These are phyloP conservation scores for Forbesichthys agassizii DNA, from an alignment of 2,113 vertebrate genomes.

Conservation along the genomic window DNA sequence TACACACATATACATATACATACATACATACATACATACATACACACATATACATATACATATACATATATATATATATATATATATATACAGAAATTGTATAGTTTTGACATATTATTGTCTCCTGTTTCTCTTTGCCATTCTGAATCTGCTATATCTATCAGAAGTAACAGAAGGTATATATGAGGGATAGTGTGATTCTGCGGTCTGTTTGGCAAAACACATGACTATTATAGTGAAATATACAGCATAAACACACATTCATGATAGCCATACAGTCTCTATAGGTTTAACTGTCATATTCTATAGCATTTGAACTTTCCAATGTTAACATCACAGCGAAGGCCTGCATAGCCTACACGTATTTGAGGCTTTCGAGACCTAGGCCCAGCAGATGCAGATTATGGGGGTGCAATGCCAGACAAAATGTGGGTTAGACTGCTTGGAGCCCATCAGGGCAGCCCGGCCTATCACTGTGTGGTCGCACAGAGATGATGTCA, in stretches of 20 bases:
- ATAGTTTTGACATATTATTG: constrained; percentile 41
- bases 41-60: no score
- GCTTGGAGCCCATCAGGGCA: constrained; percentile 60
- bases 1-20: no score
- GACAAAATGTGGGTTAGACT: constrained; percentile 71
- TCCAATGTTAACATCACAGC: constrained; percentile 49
- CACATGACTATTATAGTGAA: constrained; percentile 36
- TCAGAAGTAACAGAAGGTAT: constrained; percentile 50
- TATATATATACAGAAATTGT: constrained; percentile 36
- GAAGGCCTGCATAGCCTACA: constrained; percentile 30
- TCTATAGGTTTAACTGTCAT: constrained; percentile 33
- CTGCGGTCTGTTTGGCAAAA: constrained; percentile 30
- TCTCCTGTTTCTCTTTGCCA: constrained; percentile 71
- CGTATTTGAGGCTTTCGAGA: constrained; percentile 69
- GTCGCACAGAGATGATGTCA: constrained; percentile 66
- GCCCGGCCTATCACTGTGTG: constrained; percentile 56
- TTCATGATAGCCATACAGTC: neutral
- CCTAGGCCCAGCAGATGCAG: constrained; percentile 54
- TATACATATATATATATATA: no score
- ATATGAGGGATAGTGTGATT: constrained; percentile 38
- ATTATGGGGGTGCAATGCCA: constrained; percentile 74
- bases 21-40: no score
- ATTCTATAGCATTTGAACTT: constrained; percentile 56
- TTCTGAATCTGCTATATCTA: constrained; percentile 70
- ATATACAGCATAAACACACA: constrained; percentile 41